phyloP scores from a whole-genome alignment of 2,888 invertebrate genomes.

The Heliconius aoede region DNA sequence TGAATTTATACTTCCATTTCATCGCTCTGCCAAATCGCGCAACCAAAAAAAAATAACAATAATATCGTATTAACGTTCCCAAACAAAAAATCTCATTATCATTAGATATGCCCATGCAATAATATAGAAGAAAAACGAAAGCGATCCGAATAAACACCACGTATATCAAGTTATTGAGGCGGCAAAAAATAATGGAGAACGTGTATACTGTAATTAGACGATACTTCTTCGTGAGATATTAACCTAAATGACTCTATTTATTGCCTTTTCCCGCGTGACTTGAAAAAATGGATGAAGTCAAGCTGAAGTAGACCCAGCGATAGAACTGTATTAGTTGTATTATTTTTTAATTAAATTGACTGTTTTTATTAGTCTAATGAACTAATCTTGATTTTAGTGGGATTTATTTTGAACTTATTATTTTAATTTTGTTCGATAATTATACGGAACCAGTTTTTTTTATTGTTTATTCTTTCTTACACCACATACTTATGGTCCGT shows the following conservation, averaged over 20 bases:
- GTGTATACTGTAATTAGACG: slow-evolving; percentile 67
- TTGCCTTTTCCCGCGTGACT: slow-evolving; percentile 56
- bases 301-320: slow-evolving; percentile 13
- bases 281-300: slow-evolving; percentile 51
- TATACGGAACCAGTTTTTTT: background rate
- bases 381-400: background rate
- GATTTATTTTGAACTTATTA: no score
- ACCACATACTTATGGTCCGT: no score
- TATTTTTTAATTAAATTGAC: background rate
- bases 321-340: slow-evolving; percentile 1
- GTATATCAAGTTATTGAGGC: slow-evolving; percentile 45
- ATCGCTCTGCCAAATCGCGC: no score
- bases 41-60: no score
- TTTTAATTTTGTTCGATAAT: no score
- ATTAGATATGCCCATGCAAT: slow-evolving; percentile 16
- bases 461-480: no score
- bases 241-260: slow-evolving; percentile 59
- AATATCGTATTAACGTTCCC: background rate
- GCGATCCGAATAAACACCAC: slow-evolving; percentile 42
- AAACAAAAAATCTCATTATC: slow-evolving; percentile 27
- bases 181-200: slow-evolving; percentile 48
- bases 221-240: slow-evolving; percentile 67
- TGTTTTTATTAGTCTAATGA: background rate
- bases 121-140: slow-evolving; percentile 35
- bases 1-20: no score